Percentiles rank a stretch among this genome's conserved stretches.
These are phyloP conservation scores for Melinaea marsaeus DNA, from an alignment of 2,888 invertebrate genomes.

Conservation along the genomic window DNA sequence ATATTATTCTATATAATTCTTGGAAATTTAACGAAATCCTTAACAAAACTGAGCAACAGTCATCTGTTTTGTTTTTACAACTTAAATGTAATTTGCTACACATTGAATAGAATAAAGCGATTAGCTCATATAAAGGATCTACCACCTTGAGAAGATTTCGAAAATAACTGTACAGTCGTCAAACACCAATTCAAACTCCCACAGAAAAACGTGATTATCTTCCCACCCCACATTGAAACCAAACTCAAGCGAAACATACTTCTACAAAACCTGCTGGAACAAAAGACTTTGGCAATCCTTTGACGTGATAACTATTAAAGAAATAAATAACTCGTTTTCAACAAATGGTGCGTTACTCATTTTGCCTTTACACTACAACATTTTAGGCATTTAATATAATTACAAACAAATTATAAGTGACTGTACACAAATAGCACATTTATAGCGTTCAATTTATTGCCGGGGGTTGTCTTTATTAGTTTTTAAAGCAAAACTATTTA, in stretches of 20 bases:
- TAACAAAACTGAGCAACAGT: constrained; percentile 30
- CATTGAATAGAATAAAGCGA: constrained; percentile 29
- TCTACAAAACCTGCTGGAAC: neutral
- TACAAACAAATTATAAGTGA: constrained; percentile 18
- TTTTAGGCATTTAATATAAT: constrained; percentile 6
- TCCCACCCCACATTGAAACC: constrained; percentile 8
- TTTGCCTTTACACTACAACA: constrained; percentile 5
- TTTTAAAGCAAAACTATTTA: constrained; percentile 66
- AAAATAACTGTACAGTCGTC: constrained; percentile 27
- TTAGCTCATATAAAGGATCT: constrained; percentile 24
- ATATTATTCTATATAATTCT: constrained; percentile 31
- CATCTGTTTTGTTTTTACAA: constrained; percentile 28
- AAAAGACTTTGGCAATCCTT: constrained; percentile 11
- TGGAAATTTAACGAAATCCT: constrained; percentile 31
- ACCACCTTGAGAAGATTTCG: constrained; percentile 25
- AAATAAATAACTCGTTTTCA: constrained; percentile 15
- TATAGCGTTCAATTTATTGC: constrained; percentile 41
- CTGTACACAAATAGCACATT: constrained; percentile 35
- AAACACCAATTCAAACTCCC: constrained; percentile 22
- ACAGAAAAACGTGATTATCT: constrained; percentile 15
- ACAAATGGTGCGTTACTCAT: constrained; percentile 3
- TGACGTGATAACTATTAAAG: neutral
- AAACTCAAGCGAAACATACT: neutral
- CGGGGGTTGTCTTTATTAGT: constrained; percentile 42
- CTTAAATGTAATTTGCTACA: constrained; percentile 29